Conservation (phyloP, 2,888 invertebrate species). For the Tetanocera ferruginea region DNA sequence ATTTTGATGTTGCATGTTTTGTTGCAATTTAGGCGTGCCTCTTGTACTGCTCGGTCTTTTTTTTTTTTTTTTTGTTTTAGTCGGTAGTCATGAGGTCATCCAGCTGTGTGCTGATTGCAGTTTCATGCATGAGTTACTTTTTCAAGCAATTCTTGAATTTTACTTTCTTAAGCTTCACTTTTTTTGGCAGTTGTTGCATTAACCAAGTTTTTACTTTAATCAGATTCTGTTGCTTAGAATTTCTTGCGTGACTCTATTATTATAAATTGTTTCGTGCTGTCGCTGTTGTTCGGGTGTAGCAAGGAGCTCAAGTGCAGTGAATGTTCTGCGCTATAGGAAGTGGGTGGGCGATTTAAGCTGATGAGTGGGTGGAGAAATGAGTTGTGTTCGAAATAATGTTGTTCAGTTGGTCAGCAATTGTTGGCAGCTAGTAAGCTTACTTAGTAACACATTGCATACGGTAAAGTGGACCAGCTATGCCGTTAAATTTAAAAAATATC, state of each 20-base stretch:
- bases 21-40: conserved; percentile 10
- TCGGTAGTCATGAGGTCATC: conserved; percentile 22
- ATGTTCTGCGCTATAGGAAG: neutral
- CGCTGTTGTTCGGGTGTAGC: neutral
- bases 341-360: neutral
- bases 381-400: neutral
- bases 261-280: neutral
- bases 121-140: neutral
- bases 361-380: conserved; percentile 4
- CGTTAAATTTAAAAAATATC: too few species aligned
- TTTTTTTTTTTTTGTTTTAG: neutral
- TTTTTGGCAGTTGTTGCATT: neutral
- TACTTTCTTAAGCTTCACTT: conserved; percentile 16
- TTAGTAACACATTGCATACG: too few species aligned
- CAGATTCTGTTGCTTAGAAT: neutral
- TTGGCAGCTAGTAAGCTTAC: too few species aligned
- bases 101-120: neutral
- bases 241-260: conserved; percentile 2
- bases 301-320: neutral
- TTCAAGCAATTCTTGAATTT: neutral
- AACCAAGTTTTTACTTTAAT: neutral
- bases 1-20: conserved; percentile 8
- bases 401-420: neutral
- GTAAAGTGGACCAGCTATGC: too few species aligned
- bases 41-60: too few species aligned